These are phyloP conservation scores for Aldrovandia affinis DNA, from an alignment of 2,797 vertebrate species.

Conservation along the genomic window DNA sequence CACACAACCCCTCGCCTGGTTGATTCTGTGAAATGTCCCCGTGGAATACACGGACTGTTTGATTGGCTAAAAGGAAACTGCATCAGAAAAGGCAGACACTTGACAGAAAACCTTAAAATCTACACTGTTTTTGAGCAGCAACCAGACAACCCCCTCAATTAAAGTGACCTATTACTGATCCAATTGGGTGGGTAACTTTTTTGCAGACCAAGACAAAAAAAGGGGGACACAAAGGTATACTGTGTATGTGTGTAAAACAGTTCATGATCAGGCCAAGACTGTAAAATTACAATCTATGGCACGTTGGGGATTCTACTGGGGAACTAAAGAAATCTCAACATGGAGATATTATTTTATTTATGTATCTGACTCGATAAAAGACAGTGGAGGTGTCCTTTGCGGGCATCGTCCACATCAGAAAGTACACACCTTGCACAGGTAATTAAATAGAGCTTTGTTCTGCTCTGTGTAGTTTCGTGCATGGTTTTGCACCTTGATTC, in stretches of 20 bases:
- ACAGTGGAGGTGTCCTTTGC: no score
- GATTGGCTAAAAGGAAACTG: conserved; percentile 33
- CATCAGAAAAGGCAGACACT: not conserved
- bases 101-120: conserved; percentile 26
- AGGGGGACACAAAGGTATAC: not conserved
- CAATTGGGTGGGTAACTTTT: not conserved
- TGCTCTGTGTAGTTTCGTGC: no score
- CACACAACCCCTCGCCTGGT: conserved; percentile 34
- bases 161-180: not conserved
- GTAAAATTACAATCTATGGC: not conserved
- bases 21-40: conserved; percentile 29
- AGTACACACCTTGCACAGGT: no score
- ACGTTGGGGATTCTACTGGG: not conserved
- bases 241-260: not conserved
- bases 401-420: no score
- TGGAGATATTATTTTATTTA: not conserved
- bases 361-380: no score
- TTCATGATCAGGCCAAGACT: no score
- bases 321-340: not conserved
- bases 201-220: not conserved
- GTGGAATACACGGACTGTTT: conserved; percentile 38
- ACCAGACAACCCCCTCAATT: conserved; percentile 3
- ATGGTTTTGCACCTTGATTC: no score
- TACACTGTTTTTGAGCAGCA: not conserved
- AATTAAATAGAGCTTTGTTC: no score